Evolutionary conservation across 2,888 invertebrate genomes (phyloP), one percentile per base, ranked within the genome.

Genomic region (Meteorus cinctellus): DNA sequence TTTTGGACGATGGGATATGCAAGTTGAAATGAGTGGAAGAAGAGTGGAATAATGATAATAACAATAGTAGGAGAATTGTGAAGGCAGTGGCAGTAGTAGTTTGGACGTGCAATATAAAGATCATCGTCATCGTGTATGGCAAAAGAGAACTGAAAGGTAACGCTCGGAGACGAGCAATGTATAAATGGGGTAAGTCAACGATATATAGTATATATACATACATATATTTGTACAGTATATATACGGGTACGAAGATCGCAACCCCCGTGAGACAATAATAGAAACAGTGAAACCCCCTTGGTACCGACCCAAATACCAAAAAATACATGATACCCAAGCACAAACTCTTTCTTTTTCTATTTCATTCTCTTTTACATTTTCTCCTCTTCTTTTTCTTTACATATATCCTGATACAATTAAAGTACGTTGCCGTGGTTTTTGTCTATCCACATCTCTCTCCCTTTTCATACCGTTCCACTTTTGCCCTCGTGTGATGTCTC

Each of bases 221-320:
- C 2, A 41, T 24, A 27, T 41, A 41, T 12, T 12, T 36, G 29
- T 29, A 68, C 16, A 4, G 31, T 29, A 55, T 69, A 10, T 62
- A 36, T 62, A 36, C 31, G 34, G 31, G 74, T 45, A 69, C 71
- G 71, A 74, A 76, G 63, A 77, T 79, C 78, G 77, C 80, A 80
- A 79, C 84, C 86, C 85, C 83, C 84, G 82, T 83, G 88, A 88
- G 88, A 87, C 87, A 88, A 88, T 88, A 88, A 88, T 88, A 88
- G 88, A 88, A 88, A 88, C 88, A 88, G 86, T 87, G 81, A 81
- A 80, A 81, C 77, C 82, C 83, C 83, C 84, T 81, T 77, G 74
- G 79, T 67, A 81, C 75, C 80, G 85, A 79, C 81, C 84, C 83
- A 84, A 85, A 87, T 85, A 84, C 84, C 83, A 77, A 80, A 59